Base-by-base conservation (phyloP, 1,140 invertebrate species). In the Cherax quadricarinatus region DNA sequence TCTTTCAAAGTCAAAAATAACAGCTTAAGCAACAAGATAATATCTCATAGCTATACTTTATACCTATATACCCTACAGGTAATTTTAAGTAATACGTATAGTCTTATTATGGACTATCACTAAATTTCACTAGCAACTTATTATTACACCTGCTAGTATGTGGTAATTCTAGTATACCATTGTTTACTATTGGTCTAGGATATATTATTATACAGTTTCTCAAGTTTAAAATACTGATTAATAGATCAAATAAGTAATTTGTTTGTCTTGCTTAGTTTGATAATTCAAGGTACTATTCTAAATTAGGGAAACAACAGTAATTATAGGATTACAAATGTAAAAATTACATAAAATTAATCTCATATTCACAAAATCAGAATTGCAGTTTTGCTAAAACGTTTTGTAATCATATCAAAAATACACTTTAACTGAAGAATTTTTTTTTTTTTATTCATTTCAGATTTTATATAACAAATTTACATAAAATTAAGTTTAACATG, bases 141-240 rank as follows among this genome's bases (percentile, higher is more conserved):
- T 70, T 7, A 70, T 7, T 75, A 75, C 70, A 75, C n/a, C n/a
- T 75, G 70, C 70, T 75, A 75, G 14, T 75, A 75, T 30, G 14
- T 75, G 70, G 70, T 75, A 75, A 24, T 75, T 75, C 70, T 75
- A 75, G 12, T 75, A 75, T 75, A 75, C 70, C 70, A 75, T 75
- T n/a, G 24, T 75, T 75, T 24, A 30, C 70, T 75, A 75, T 75
- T 75, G 24, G 24, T 75, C 70, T 75, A 75, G 6, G 24, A 12
- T 75, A 75, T 21, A 75, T 75, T 73, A 73, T 73, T 21, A 75
- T 75, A 75, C 70, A 75, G 70, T 75, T 75, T 75, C 70, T 75
- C 24, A 75, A 75, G n/a, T 75, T 75, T 75, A 75, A 30, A 75
- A 75, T 75, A 75, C 12, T 75, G 70, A 30, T 24, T 75, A 30